Evolutionary conservation across 2,113 vertebrate genomes (phyloP).

Genomic region (Myiozetetes cayanensis): DNA sequence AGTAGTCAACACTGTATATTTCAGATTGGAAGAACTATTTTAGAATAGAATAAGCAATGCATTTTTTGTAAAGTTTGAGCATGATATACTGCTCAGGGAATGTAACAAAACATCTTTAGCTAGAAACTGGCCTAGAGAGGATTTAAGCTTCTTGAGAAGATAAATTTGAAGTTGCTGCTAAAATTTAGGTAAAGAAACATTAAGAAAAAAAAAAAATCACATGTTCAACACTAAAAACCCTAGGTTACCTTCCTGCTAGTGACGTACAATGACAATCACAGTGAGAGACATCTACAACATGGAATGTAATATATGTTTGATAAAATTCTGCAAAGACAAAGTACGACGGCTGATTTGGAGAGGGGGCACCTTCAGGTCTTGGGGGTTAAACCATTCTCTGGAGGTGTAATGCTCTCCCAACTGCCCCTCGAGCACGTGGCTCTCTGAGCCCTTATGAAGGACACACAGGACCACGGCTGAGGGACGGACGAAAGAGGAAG

Average conservation of each 20-base stretch:
- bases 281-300: not conserved
- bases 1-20: not conserved
- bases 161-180: not conserved
- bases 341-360: too few species aligned
- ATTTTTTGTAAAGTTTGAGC: not conserved
- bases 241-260: not conserved
- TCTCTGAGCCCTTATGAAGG: too few species aligned
- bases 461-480: too few species aligned
- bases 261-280: not conserved
- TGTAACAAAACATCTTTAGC: rapidly evolving
- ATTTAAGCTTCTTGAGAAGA: not conserved
- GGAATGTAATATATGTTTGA: not conserved
- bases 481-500: too few species aligned
- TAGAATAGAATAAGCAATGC: not conserved
- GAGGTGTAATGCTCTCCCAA: too few species aligned
- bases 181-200: not conserved
- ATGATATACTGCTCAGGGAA: not conserved
- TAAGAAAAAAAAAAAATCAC: not conserved
- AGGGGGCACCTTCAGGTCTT: too few species aligned
- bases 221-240: not conserved
- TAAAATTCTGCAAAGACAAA: not conserved
- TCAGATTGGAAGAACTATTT: not conserved
- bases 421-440: too few species aligned
- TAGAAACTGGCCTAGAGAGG: not conserved
- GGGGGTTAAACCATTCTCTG: too few species aligned